phyloP scores from a whole-genome alignment of 2,113 vertebrate genomes.

The Crotalus viridis region DNA sequence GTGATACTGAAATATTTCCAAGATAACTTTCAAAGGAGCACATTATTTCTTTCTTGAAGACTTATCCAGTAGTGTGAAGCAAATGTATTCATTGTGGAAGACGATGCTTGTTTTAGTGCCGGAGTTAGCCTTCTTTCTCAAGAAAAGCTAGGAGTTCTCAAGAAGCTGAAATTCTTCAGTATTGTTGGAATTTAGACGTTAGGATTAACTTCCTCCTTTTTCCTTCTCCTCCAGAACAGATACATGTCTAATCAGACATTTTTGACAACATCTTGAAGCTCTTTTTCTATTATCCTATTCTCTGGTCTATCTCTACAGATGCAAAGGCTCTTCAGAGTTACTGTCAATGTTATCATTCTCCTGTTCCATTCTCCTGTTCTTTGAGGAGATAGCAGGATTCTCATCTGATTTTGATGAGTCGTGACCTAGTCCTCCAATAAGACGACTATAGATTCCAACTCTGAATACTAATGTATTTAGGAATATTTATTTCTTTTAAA shows the following conservation, averaged over 20 bases:
- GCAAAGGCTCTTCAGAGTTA: not conserved
- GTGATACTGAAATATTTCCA: conserved; percentile 15
- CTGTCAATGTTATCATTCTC: not conserved
- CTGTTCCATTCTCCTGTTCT: not conserved
- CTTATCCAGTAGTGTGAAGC: not conserved
- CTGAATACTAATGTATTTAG: not conserved
- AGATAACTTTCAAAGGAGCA: not conserved
- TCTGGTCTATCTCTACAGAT: not conserved
- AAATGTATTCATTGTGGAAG: conserved; percentile 38
- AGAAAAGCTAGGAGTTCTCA: not conserved
- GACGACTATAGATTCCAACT: not conserved
- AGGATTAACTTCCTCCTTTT: not conserved
- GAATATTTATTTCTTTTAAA: conserved; percentile 16
- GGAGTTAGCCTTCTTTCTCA: conserved; percentile 17
- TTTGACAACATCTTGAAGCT: not conserved
- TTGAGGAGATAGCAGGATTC: not conserved
- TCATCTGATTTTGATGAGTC: not conserved
- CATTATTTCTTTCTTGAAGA: conserved; percentile 28
- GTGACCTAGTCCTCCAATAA: not conserved
- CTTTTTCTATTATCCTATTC: not conserved
- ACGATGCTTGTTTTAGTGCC: conserved; percentile 50
- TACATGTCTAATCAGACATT: not conserved
- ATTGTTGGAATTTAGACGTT: not conserved
- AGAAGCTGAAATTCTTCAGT: not conserved
- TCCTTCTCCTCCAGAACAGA: not conserved